Evolutionary conservation across 2,113 vertebrate species (phyloP).

Genomic region (Grammomys dolichurus): DNA sequence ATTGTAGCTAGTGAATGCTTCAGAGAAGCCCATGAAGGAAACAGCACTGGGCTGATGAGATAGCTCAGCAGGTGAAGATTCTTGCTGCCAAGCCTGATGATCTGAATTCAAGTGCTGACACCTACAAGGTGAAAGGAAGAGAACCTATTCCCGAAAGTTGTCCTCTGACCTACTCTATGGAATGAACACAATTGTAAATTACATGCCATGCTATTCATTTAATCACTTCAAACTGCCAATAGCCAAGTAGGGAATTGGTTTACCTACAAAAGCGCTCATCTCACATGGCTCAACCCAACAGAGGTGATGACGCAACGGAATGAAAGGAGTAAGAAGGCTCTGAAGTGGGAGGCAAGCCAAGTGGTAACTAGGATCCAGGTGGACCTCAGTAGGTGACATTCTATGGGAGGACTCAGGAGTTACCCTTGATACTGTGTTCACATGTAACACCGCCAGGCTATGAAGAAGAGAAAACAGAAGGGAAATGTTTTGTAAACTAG

Average conservation of each 20-base stretch:
- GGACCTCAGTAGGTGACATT: neutral
- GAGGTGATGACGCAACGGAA: neutral
- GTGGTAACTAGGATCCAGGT: neutral
- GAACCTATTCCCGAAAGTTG: neutral
- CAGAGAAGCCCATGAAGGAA: neutral
- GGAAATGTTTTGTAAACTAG: slow-evolving; percentile 33
- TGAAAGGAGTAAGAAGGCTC: neutral
- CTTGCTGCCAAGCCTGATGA: neutral
- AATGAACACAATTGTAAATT: slow-evolving; percentile 8
- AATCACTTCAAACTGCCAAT: neutral
- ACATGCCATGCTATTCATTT: neutral
- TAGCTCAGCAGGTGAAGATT: neutral
- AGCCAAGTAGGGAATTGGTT: neutral
- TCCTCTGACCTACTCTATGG: neutral
- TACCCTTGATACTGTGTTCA: neutral
- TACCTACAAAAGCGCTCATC: slow-evolving; percentile 27
- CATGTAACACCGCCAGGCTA: neutral
- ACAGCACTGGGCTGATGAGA: neutral
- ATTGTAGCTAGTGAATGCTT: neutral
- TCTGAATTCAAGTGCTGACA: neutral
- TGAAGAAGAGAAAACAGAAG: neutral
- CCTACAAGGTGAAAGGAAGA: neutral
- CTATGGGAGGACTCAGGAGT: neutral
- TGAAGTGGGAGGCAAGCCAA: neutral
- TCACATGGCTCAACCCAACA: neutral